Evolutionary conservation across 2,113 vertebrate genomes (phyloP), one percentile per base, ranked within the genome.

Genomic region (Percopsis transmontana): DNA sequence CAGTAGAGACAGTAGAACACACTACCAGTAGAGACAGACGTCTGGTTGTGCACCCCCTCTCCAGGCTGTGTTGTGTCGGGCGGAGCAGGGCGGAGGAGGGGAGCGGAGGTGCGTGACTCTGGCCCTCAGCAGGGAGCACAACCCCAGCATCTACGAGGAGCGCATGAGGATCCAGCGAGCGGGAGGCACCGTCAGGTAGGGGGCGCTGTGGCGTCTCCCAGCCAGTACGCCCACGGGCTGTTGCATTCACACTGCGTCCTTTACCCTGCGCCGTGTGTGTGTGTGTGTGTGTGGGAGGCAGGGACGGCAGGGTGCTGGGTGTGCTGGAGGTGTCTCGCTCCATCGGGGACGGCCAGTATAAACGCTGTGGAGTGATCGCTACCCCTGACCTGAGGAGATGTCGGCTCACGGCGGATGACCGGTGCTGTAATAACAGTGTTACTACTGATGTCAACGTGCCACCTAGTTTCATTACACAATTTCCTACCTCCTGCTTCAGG

Each of bases 291-390:
- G 27, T 1, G 27, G 5, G 27, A 6, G 27, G 5, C 27, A 99
- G 96, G 85, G 96, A 99, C 0, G 96, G 97, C 0, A 90, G 97
- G 70, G 96, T 99, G 18, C 79, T 99, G 5, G 97, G 97, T 0
- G 95, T 98, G 62, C 91, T 99, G 65, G 97, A 98, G 72, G 97
- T 99, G 14, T 99, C 97, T 0, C 96, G 97, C 1, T 99, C 97
- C 56, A 94, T 99, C 0, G 97, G 97, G 12, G 97, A 99, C 1
- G 97, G 97, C 14, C 97, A 99, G 89, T 99, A 96, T 89, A 99
- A 99, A 63, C 95, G 95, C 72, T 95, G 94, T 0, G 97, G 97
- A 0, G 96, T 99, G 15, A 98, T 97, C 9, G 96, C 94, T 0
- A 93, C 94, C 38, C 97, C 97, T 0, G 95, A 99, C 45, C 88